Percentiles rank a stretch among this genome's conserved stretches.
These are phyloP conservation scores for Nicator chloris DNA, from an alignment of 2,113 vertebrate genomes.

Conservation along the genomic window DNA sequence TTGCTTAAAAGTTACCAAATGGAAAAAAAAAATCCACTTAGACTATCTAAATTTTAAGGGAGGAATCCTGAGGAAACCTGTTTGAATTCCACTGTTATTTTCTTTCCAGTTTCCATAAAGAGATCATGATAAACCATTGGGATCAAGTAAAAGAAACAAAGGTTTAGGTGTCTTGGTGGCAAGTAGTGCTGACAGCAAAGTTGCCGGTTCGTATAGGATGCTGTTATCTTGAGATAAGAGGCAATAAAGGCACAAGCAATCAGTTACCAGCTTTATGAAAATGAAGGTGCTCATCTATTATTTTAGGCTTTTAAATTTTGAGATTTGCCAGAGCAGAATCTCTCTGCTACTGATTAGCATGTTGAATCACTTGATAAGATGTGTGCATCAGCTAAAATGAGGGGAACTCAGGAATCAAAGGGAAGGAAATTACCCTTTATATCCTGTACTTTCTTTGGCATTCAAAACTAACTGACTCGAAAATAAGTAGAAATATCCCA, in stretches of 20 bases:
- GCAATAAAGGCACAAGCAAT: not conserved
- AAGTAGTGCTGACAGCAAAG: not conserved
- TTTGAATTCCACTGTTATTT: not conserved
- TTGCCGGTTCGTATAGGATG: not conserved
- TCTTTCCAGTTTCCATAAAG: not conserved
- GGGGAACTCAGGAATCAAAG: conserved; percentile 32
- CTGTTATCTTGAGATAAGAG: not conserved
- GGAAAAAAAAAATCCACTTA: not conserved
- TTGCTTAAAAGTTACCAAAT: not conserved
- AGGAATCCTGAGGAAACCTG: not conserved
- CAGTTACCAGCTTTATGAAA: not conserved
- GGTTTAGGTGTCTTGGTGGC: not conserved
- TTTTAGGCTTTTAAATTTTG: conserved; percentile 5
- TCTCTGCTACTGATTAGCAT: conserved; percentile 15
- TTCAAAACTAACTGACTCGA: conserved; percentile 4
- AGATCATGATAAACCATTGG: not conserved
- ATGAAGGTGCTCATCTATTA: not conserved
- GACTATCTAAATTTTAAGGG: not conserved
- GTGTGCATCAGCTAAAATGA: conserved; percentile 38
- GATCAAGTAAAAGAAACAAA: not conserved
- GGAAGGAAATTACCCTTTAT: conserved; percentile 23
- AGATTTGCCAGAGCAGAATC: not conserved
- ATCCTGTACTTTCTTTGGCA: conserved; percentile 31
- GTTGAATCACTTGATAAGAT: conserved; percentile 26
- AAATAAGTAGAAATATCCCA: conserved; percentile 16